Conservation (phyloP, 2,113 vertebrate species). For the Opisthocomus hoazin region DNA sequence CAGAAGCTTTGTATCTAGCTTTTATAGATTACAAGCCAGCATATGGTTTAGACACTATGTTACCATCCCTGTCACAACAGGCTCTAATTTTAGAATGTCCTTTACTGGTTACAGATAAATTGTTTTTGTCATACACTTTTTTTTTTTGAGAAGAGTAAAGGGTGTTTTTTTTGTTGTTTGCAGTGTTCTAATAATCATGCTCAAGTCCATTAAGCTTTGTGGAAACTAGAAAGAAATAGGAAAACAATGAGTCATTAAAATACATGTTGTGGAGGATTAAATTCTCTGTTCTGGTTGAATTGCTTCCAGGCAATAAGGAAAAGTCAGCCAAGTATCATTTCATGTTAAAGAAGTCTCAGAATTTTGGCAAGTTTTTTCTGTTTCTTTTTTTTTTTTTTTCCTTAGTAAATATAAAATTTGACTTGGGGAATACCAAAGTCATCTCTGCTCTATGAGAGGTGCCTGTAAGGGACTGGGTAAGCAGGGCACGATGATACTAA, state of each 20-base stretch:
- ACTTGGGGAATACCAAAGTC: background rate
- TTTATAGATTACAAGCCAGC: background rate
- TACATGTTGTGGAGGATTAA: background rate
- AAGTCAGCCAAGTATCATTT: background rate
- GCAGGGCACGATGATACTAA: background rate
- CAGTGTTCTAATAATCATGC: background rate
- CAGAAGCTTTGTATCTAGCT: background rate
- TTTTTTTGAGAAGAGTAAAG: background rate
- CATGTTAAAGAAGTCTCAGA: background rate
- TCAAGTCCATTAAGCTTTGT: background rate
- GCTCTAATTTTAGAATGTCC: constrained; percentile 28
- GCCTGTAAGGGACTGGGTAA: background rate
- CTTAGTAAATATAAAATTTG: background rate
- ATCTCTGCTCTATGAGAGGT: background rate
- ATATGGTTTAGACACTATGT: constrained; percentile 21
- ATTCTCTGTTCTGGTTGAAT: background rate
- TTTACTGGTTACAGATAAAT: background rate
- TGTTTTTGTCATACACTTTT: background rate
- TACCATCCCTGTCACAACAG: background rate
- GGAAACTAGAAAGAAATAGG: background rate
- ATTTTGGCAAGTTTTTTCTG: background rate
- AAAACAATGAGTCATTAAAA: constrained; percentile 36
- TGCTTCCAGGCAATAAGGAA: background rate
- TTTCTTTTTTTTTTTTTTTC: too few species aligned
- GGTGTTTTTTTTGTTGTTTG: background rate